Conservation (phyloP, 2,888 invertebrate species). For the Ophonus ardosiacus region DNA sequence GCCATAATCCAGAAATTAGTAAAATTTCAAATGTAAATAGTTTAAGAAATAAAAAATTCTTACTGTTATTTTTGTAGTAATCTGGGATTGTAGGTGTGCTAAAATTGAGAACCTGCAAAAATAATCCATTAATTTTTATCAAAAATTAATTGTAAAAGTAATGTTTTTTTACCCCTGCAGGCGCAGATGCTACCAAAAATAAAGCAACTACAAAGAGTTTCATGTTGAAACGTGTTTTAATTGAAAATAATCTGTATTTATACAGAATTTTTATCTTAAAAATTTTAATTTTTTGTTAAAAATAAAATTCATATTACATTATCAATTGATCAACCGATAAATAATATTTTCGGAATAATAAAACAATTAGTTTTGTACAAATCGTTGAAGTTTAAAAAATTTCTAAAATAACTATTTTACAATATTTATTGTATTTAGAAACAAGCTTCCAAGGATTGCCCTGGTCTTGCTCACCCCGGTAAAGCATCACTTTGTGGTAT, state of each 20-base stretch:
- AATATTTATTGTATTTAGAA: too few relatives aligned
- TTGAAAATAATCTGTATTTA: neutral
- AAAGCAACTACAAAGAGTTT: slow-evolving; percentile 5
- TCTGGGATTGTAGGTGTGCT: neutral
- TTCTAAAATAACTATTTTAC: too few relatives aligned
- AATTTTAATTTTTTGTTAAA: neutral
- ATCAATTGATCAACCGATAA: slow-evolving; percentile 9
- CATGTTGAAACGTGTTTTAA: neutral
- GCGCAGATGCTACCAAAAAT: slow-evolving; percentile 1
- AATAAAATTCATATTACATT: neutral
- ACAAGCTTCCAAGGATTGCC: too few relatives aligned
- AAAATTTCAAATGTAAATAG: too few relatives aligned
- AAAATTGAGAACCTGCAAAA: neutral
- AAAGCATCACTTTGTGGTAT: slow-evolving; percentile 1
- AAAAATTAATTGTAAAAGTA: neutral
- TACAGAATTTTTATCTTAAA: slow-evolving; percentile 22
- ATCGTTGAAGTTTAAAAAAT: too few relatives aligned
- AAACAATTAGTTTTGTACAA: too few relatives aligned
- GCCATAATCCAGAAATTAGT: too few relatives aligned
- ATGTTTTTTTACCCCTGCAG: slow-evolving; percentile 3
- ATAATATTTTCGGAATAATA: too few relatives aligned
- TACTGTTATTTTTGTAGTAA: slow-evolving; percentile 9
- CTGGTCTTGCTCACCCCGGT: too few relatives aligned
- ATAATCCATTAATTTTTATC: neutral
- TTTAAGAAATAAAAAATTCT: neutral